A percentile compares a stretch with the other conserved stretches of the same genome.
Conservation (phyloP, 2,797 vertebrate genomes). For the Callimico goeldii region DNA sequence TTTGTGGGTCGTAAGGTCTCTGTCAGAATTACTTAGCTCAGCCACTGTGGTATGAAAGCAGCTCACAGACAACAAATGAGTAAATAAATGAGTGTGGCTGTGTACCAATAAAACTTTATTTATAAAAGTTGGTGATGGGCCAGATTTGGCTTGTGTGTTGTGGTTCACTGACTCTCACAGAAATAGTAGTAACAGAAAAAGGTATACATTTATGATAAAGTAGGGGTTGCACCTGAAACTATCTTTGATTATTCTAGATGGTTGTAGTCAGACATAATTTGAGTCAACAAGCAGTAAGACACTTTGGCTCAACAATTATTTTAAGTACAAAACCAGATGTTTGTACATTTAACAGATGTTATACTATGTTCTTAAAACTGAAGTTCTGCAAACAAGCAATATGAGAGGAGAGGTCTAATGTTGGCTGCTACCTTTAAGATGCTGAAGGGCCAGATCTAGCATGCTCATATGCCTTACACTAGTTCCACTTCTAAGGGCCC, state of each 20-base stretch:
- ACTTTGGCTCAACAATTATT: background rate
- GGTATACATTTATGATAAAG: background rate
- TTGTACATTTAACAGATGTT: background rate
- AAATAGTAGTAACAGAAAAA: constrained; percentile 16
- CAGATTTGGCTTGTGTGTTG: background rate
- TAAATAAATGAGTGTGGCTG: background rate
- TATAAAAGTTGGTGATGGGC: background rate
- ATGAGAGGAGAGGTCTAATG: background rate
- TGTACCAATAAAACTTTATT: constrained; percentile 46
- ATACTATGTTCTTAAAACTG: background rate
- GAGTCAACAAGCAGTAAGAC: background rate
- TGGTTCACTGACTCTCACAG: background rate
- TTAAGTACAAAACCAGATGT: background rate
- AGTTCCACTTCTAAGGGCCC: background rate
- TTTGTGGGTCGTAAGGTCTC: background rate
- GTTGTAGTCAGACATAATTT: background rate
- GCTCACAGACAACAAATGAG: background rate
- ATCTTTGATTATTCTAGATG: background rate
- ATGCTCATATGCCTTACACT: background rate
- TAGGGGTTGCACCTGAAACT: background rate
- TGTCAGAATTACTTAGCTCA: background rate
- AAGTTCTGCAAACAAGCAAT: background rate
- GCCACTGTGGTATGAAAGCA: background rate
- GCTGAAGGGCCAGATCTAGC: background rate
- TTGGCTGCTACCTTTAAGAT: background rate